Evolutionary conservation across 2,797 vertebrate species (phyloP).

Genomic region (Melanotaenia trifasciata): DNA sequence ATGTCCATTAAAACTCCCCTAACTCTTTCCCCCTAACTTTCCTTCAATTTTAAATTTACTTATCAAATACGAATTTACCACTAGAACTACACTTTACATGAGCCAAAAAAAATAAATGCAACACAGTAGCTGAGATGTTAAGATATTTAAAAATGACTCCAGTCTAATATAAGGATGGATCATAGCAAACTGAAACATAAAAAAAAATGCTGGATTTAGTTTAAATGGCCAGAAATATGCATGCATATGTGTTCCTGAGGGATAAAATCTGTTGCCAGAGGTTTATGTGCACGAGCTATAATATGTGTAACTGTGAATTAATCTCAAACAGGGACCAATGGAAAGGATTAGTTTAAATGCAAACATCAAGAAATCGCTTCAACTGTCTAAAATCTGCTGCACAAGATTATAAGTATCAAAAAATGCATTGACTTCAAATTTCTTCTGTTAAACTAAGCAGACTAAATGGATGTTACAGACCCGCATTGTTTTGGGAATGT

Average conservation of each 20-base stretch:
- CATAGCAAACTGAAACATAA: not conserved
- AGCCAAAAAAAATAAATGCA: too few species aligned
- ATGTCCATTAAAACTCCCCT: not conserved
- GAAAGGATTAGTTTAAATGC: constrained; percentile 38
- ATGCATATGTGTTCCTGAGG: not conserved
- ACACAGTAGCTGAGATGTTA: not conserved
- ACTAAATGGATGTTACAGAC: not conserved
- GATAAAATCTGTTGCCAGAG: not conserved
- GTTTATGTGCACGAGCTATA: not conserved
- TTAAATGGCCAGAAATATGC: not conserved
- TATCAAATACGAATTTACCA: not conserved
- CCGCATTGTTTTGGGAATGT: not conserved
- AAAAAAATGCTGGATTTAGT: not conserved
- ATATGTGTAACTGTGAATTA: not conserved
- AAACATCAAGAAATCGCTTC: constrained; percentile 14
- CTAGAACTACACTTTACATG: not conserved
- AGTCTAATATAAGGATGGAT: not conserved
- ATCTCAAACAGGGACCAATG: constrained; percentile 35
- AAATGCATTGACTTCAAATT: not conserved
- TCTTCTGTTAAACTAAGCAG: not conserved
- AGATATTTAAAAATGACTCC: not conserved
- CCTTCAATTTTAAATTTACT: not conserved
- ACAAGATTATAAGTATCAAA: constrained; percentile 1
- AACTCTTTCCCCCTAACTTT: not conserved
- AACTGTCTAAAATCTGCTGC: not conserved